Evolutionary conservation across 2,113 vertebrate species (phyloP), one percentile per base, ranked within the genome.

Genomic region (Scytalopus superciliaris): DNA sequence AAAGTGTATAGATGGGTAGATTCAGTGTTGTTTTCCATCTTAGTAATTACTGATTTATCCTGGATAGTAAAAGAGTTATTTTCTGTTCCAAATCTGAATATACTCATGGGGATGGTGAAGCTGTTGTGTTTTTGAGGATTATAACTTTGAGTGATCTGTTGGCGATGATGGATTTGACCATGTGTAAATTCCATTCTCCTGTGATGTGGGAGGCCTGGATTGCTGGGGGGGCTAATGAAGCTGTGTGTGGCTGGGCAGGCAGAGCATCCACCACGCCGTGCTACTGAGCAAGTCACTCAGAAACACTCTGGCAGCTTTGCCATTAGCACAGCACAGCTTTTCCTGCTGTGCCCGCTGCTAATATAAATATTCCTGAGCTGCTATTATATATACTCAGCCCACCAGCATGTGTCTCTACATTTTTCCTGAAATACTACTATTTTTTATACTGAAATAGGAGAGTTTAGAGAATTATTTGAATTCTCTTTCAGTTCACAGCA

Each of bases 301-400:
- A 79, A 79, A 30, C 35, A 28, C 52, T 35, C 56, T 30, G 70
- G 50, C 66, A 75, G 70, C 75, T 93, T 78, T 89, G 55, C 83
- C 57, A 35, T 53, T 49, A 45, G 84, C 76, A 53, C 74, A 31
- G 66, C 67, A 91, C 63, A 79, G 76, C 84, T 83, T 55, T 84
- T 78, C 79, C 33, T 45, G 84, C 80, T 60, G 40, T 39, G 73
- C 42, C 16, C 39, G 89, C 69, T 35, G 68, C 91, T 94, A 84
- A 15, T 60, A 14, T n/a, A 69, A 88, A 89, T 73, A 93, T 78
- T 96, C 82, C 87, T 30, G 63, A 84, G 62, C 69, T 77, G 63
- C 60, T 94, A 87, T 86, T 81, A 8, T 40, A 19, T 13, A 5
- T 39, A 6, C 22, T 64, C 72, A 27, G 73, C 13, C 35, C 52